Conservation (phyloP, 2,113 vertebrate species). For the Potamarius usumacintae region DNA sequence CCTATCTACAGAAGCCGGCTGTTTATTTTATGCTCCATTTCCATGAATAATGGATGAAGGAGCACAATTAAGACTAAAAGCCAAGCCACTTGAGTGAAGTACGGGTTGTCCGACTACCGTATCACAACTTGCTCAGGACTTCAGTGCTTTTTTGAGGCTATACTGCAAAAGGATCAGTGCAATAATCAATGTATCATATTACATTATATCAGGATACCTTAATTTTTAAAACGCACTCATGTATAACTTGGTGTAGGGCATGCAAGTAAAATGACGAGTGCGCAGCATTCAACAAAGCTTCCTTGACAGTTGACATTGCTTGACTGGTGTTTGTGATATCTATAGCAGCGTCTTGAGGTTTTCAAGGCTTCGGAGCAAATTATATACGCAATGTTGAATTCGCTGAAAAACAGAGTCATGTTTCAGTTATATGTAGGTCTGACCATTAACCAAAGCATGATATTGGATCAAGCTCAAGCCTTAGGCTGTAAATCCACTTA, state of each 20-base stretch:
- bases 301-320: neutral
- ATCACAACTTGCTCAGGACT: neutral
- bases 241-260: neutral
- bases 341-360: neutral
- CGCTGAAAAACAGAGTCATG: no score
- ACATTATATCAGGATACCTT: neutral
- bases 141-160: neutral
- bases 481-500: no score
- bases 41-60: neutral
- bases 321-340: no score
- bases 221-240: neutral
- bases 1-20: neutral
- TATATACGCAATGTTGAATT: no score
- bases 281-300: neutral
- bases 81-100: neutral
- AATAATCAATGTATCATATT: neutral
- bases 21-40: neutral
- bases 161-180: neutral
- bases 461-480: no score
- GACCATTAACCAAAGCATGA: no score
- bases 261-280: no score
- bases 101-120: neutral
- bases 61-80: neutral
- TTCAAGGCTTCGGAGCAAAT: neutral
- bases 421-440: no score